A percentile compares a stretch with the other conserved stretches of the same genome.
These are phyloP conservation scores for Coecobrya sp. DNA, from an alignment of 2,888 invertebrate species.

Conservation along the genomic window DNA sequence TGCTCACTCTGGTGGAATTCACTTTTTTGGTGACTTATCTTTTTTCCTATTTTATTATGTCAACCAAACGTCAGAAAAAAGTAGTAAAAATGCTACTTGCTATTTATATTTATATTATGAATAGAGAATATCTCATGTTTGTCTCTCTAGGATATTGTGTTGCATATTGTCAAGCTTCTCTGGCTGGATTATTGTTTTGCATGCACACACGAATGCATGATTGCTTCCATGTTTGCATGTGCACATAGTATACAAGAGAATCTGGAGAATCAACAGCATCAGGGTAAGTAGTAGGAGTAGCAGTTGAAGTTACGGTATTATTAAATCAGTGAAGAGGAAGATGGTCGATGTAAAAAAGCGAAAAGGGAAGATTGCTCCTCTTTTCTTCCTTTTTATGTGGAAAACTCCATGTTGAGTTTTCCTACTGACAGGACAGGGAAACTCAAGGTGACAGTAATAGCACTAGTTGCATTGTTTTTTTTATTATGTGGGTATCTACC, in stretches of 20 bases:
- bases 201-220: neutral
- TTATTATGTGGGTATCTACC: neutral
- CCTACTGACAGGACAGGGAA: slow-evolving; percentile 8
- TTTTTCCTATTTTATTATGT: neutral
- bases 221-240: neutral
- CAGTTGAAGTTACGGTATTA: neutral
- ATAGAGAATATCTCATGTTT: neutral
- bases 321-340: neutral
- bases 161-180: neutral
- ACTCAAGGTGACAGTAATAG: slow-evolving; percentile 55
- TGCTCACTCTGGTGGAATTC: neutral
- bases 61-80: neutral
- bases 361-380: neutral
- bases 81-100: neutral
- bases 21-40: slow-evolving; percentile 1
- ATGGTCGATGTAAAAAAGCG: neutral
- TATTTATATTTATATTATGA: neutral
- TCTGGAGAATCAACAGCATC: neutral
- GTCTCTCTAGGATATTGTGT: neutral
- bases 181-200: neutral
- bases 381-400: neutral
- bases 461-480: slow-evolving; percentile 45
- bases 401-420: neutral
- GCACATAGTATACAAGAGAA: neutral
- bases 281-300: neutral